Percentiles rank a stretch among this genome's conserved stretches.
phyloP scores from a whole-genome alignment of 2,113 vertebrate species.

The Brachyistius frenatus region DNA sequence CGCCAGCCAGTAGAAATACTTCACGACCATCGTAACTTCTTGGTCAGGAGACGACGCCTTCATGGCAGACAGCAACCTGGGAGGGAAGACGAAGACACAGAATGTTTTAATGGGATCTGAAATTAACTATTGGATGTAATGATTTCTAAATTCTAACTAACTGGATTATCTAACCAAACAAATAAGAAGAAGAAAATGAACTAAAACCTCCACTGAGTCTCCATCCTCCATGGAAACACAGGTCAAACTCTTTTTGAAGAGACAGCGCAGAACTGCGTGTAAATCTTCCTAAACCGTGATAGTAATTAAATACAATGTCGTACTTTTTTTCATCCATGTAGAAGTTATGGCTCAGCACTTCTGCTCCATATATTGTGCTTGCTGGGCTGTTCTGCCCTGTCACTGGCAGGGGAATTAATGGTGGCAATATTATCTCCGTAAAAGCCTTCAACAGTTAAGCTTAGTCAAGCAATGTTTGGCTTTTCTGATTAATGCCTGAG shows the following conservation, averaged over 20 bases:
- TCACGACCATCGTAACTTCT: constrained; percentile 62
- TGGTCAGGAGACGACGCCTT: constrained; percentile 58
- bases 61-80: constrained; percentile 72
- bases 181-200: neutral
- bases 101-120: neutral
- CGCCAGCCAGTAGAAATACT: constrained; percentile 74
- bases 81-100: neutral
- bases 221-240: neutral
- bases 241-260: constrained; percentile 26
- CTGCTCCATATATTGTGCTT: constrained; percentile 56
- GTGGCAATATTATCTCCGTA: constrained; percentile 55
- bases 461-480: constrained; percentile 69
- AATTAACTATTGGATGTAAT: neutral
- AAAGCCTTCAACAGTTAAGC: constrained; percentile 67
- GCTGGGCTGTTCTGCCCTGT: constrained; percentile 59
- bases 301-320: constrained; percentile 65
- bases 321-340: constrained; percentile 41
- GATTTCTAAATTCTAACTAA: neutral
- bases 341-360: constrained; percentile 69
- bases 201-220: neutral
- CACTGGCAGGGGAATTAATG: constrained; percentile 62
- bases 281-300: constrained; percentile 46
- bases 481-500: constrained; percentile 66
- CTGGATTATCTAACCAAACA: neutral
- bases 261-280: constrained; percentile 22